Conservation (phyloP, 2,797 vertebrate species). For the Naso thynnoides region DNA sequence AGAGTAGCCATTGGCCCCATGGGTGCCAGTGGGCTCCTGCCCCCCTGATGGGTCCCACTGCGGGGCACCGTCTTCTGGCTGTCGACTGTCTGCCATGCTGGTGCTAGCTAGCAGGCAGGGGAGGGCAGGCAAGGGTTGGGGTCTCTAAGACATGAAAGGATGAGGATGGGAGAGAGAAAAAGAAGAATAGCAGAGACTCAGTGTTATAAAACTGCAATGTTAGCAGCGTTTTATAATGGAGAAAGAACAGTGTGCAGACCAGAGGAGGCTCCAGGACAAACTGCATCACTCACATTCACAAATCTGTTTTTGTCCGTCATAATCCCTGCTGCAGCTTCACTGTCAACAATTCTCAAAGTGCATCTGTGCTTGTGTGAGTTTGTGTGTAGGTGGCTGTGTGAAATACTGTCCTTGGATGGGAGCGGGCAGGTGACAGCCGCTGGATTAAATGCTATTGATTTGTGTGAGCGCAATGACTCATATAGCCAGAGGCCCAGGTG, state of each 20-base stretch:
- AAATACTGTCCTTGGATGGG: constrained; percentile 61
- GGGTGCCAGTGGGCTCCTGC: constrained; percentile 87
- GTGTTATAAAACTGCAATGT: constrained; percentile 27
- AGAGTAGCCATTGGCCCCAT: constrained; percentile 94
- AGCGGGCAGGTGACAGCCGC: constrained; percentile 51
- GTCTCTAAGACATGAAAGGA: constrained; percentile 69
- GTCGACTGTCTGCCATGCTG: constrained; percentile 95
- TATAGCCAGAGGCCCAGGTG: constrained; percentile 47
- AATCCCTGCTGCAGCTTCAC: constrained; percentile 51
- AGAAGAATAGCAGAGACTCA: constrained; percentile 14
- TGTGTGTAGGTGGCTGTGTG: constrained; percentile 49
- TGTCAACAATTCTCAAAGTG: constrained; percentile 47
- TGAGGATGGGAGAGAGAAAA: constrained; percentile 30
- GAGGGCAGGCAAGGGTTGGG: constrained; percentile 46
- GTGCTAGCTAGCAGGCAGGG: constrained; percentile 68
- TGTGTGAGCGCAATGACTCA: constrained; percentile 56
- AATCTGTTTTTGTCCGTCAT: constrained; percentile 59
- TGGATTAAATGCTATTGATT: constrained; percentile 67
- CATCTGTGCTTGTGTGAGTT: constrained; percentile 23
- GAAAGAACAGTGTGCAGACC: constrained; percentile 25
- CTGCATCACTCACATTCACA: constrained; percentile 53
- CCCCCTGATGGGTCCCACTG: constrained; percentile 91
- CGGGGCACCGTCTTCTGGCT: constrained; percentile 91
- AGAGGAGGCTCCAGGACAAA: constrained; percentile 31
- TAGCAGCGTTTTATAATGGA: constrained; percentile 27